phyloP scores from a whole-genome alignment of 1,140 invertebrate genomes.

The Lucilia cuprina region DNA sequence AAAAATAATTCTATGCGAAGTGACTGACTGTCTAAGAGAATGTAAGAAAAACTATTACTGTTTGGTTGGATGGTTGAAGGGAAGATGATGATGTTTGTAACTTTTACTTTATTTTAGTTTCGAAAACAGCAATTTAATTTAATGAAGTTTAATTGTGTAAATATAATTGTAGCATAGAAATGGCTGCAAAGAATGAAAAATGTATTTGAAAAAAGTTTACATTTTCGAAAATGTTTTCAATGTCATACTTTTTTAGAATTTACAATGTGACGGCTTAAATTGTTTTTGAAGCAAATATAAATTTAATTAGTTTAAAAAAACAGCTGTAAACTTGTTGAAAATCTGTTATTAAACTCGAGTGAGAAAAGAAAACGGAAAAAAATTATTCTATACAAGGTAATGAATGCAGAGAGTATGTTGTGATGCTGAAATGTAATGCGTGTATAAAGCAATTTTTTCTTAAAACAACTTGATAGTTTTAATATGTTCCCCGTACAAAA shows the following conservation, averaged over 20 bases:
- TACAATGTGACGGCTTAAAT: neutral
- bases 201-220: neutral
- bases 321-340: no score
- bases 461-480: no score
- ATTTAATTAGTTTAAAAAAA: no score
- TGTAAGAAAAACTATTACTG: neutral
- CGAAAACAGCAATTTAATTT: slow-evolving; percentile 30
- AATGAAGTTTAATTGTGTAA: slow-evolving; percentile 33
- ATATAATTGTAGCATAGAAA: slow-evolving; percentile 1
- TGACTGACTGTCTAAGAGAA: neutral
- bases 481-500: no score
- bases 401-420: no score
- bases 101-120: slow-evolving; percentile 27
- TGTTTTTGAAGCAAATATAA: neutral
- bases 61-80: neutral
- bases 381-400: no score
- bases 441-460: no score
- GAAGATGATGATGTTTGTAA: neutral
- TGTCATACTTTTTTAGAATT: neutral
- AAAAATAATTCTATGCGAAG: no score
- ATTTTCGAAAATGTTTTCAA: neutral
- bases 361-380: no score
- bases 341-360: no score
- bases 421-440: no score
- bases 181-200: neutral